These are phyloP conservation scores for Gulo gulo DNA, from an alignment of 2,113 vertebrate genomes.

Conservation along the genomic window DNA sequence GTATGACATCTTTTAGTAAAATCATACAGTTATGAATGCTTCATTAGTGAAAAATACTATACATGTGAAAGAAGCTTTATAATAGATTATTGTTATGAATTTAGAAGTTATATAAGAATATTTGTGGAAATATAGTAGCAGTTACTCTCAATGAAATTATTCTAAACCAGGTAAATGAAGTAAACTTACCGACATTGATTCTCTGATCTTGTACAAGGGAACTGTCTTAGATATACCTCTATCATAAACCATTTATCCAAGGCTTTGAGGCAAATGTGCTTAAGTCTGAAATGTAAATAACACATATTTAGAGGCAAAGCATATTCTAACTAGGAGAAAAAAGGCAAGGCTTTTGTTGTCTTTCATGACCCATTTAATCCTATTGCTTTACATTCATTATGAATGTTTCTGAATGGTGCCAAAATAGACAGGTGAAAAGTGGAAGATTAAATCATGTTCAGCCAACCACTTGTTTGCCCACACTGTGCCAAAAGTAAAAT, in stretches of 20 bases:
- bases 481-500: not conserved
- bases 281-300: not conserved
- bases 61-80: not conserved
- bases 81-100: not conserved
- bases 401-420: not conserved
- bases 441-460: not conserved
- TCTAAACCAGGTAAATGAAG: not conserved
- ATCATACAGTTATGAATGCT: not conserved
- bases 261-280: not conserved
- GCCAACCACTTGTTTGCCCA: not conserved
- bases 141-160: not conserved
- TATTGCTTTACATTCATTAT: not conserved
- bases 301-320: not conserved
- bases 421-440: not conserved
- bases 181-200: not conserved
- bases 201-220: not conserved
- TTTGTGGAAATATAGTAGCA: not conserved
- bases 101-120: not conserved
- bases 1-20: not conserved
- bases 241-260: not conserved
- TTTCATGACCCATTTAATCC: not conserved
- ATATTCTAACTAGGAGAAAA: not conserved
- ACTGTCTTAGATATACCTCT: not conserved
- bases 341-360: not conserved
- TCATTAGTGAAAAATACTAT: not conserved